Conservation (phyloP, 1,140 invertebrate genomes). For the Globodera ellingtonae region DNA sequence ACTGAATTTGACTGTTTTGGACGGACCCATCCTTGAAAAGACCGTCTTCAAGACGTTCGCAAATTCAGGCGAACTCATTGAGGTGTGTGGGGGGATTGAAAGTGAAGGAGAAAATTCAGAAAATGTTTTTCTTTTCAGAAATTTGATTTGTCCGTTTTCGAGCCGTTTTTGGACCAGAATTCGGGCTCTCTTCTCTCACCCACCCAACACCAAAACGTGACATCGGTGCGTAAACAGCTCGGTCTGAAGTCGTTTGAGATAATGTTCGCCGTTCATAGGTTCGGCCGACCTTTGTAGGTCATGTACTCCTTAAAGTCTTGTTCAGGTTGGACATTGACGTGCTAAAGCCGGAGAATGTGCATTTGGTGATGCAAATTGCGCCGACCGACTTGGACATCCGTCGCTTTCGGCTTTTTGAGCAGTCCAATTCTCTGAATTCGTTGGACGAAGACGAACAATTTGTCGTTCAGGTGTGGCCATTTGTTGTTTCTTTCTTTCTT, state of each 20-base stretch:
- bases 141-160: not conserved
- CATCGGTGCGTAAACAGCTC: slow-evolving; percentile 31
- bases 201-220: slow-evolving; percentile 9
- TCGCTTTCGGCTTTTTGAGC: slow-evolving; percentile 41
- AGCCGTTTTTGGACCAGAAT: slow-evolving; percentile 28
- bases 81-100: slow-evolving; percentile 15
- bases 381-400: slow-evolving; percentile 43
- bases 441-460: slow-evolving; percentile 47
- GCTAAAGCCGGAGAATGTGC: slow-evolving; percentile 25
- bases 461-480: slow-evolving; percentile 35
- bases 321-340: slow-evolving; percentile 44
- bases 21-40: slow-evolving; percentile 49
- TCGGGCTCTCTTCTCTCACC: slow-evolving; percentile 37
- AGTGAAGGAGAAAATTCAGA: not conserved
- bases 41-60: slow-evolving; percentile 42
- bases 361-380: slow-evolving; percentile 37
- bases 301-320: slow-evolving; percentile 1
- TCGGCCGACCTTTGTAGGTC: not conserved
- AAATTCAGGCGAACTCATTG: slow-evolving; percentile 40
- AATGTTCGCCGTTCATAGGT: slow-evolving; percentile 42
- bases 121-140: slow-evolving; percentile 13
- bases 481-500: not conserved
- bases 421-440: slow-evolving; percentile 17
- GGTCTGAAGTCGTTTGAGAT: slow-evolving; percentile 41
- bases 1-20: slow-evolving; percentile 42